A percentile compares a stretch with the other conserved stretches of the same genome.
phyloP scores from a whole-genome alignment of 2,797 vertebrate species.

The Enteromius treurensis region DNA sequence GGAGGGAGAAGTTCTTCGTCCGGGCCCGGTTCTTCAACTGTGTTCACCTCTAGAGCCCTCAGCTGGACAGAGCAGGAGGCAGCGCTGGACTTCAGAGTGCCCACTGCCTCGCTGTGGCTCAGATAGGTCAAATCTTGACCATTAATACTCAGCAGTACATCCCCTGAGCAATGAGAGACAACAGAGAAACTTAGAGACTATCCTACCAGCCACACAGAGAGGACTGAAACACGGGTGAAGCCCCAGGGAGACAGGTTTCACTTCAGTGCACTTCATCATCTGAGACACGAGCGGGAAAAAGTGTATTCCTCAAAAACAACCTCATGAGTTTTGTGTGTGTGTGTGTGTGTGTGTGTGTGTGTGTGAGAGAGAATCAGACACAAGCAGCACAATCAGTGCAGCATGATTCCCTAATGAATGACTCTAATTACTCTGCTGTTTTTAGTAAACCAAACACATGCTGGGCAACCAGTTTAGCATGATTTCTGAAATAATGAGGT shows the following conservation, averaged over 20 bases:
- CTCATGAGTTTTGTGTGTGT: background rate
- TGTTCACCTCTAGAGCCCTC: constrained; percentile 91
- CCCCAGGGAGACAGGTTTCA: background rate
- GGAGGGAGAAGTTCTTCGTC: constrained; percentile 83
- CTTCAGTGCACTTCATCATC: constrained; percentile 33
- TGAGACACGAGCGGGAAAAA: background rate
- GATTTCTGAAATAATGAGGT: no score
- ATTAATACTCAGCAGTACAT: constrained; percentile 94
- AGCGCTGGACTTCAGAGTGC: constrained; percentile 94
- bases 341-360: no score
- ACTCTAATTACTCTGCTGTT: background rate
- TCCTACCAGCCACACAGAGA: constrained; percentile 26
- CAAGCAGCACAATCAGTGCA: background rate
- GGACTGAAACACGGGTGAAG: constrained; percentile 5
- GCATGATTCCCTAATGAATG: background rate
- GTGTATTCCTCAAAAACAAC: background rate
- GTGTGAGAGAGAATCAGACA: background rate
- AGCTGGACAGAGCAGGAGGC: constrained; percentile 88
- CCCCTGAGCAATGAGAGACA: constrained; percentile 76
- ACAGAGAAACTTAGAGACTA: constrained; percentile 16
- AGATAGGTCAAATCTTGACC: constrained; percentile 93
- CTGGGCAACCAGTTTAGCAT: background rate
- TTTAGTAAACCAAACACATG: background rate
- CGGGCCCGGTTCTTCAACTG: constrained; percentile 83
- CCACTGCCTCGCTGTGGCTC: constrained; percentile 96